A percentile compares a stretch with the other conserved stretches of the same genome.
These are phyloP conservation scores for Lophotis ruficrista DNA, from an alignment of 2,113 vertebrate genomes.

Conservation along the genomic window DNA sequence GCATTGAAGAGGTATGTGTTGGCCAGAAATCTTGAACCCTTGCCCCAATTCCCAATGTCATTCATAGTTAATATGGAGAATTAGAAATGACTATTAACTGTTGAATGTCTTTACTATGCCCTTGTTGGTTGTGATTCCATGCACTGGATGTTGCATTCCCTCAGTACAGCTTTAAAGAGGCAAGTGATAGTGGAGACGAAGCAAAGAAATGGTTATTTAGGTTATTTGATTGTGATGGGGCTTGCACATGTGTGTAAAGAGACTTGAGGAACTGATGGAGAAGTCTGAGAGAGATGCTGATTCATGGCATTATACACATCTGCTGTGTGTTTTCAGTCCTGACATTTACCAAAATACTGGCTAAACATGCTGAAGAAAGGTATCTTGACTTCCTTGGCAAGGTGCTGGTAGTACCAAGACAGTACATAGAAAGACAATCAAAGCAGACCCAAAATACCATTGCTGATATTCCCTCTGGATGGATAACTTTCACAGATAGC, in stretches of 20 bases:
- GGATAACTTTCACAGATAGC: slow-evolving; percentile 29
- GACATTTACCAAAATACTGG: background rate
- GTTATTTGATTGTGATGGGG: background rate
- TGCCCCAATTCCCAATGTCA: background rate
- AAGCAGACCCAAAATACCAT: slow-evolving; percentile 21
- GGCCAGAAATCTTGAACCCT: background rate
- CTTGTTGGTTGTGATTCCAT: background rate
- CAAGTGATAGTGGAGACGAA: background rate
- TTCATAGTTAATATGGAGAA: background rate
- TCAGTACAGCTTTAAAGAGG: background rate
- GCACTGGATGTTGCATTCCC: background rate
- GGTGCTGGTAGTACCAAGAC: background rate
- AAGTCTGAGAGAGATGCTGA: background rate
- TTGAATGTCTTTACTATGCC: background rate
- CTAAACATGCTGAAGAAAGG: background rate
- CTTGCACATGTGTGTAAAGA: background rate
- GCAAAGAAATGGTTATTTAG: background rate
- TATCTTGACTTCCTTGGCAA: background rate
- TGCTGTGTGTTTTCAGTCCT: background rate
- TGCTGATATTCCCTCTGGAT: slow-evolving; percentile 44
- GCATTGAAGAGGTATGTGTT: background rate
- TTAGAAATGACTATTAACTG: background rate
- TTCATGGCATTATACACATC: background rate
- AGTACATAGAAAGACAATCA: background rate
- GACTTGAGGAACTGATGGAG: background rate